A percentile compares a stretch with the other conserved stretches of the same genome.
Conservation (phyloP, 2,113 vertebrate genomes). For the Neodon shergylaensis region DNA sequence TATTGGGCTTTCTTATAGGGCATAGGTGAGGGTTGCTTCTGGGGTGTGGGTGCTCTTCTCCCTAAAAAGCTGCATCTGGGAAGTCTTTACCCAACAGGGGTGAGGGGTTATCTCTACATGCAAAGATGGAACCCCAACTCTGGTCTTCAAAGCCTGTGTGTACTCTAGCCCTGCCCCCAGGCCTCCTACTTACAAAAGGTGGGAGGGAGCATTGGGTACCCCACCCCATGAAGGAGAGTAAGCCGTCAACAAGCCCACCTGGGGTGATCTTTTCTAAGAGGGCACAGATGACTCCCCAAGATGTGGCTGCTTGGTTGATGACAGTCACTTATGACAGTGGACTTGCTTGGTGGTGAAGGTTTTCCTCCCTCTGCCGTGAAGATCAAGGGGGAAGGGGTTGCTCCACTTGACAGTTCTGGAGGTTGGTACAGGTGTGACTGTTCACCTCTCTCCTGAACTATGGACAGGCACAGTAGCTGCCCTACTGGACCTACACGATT, state of each 20-base stretch:
- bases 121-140: neutral
- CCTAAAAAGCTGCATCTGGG: neutral
- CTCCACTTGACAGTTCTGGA: neutral
- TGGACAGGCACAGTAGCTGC: no score
- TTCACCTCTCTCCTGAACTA: neutral
- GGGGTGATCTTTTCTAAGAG: neutral
- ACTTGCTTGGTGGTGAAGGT: neutral
- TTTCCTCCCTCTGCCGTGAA: neutral
- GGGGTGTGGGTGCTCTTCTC: neutral
- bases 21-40: neutral
- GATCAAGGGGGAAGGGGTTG: neutral
- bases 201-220: neutral
- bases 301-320: neutral
- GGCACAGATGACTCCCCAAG: neutral
- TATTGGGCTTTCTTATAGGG: neutral
- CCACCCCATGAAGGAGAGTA: neutral
- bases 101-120: neutral
- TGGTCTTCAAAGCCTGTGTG: neutral
- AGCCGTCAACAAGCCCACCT: neutral
- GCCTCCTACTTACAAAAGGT: neutral
- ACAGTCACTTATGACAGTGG: no score
- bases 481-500: neutral
- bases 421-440: fast-evolving
- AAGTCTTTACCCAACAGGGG: neutral
- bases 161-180: neutral